phyloP scores from a whole-genome alignment of 1,140 invertebrate genomes.

The Drosophila kurseongensis region DNA sequence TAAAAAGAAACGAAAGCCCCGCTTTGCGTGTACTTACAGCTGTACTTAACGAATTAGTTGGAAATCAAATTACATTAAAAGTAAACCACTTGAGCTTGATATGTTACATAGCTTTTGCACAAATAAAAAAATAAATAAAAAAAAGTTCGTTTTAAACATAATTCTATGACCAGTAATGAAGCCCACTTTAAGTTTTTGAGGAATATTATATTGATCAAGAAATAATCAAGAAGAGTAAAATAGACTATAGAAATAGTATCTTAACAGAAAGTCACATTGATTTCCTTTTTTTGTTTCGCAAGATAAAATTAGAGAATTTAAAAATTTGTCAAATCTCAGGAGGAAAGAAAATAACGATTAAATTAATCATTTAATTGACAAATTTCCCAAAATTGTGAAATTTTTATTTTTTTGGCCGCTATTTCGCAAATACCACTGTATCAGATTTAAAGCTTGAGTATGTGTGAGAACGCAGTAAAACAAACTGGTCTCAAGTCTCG shows the following conservation, averaged over 20 bases:
- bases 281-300: background rate
- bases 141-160: no score
- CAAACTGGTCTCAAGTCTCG: constrained; percentile 66
- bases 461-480: constrained; percentile 55
- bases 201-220: no score
- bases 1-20: constrained; percentile 44
- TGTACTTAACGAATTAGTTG: background rate
- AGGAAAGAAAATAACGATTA: no score
- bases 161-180: no score
- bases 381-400: background rate
- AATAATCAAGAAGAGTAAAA: no score
- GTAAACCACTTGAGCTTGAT: background rate
- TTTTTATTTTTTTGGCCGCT: background rate
- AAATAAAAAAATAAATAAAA: no score
- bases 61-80: background rate
- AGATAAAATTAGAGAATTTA: background rate
- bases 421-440: constrained; percentile 12
- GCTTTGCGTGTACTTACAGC: constrained; percentile 6
- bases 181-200: no score
- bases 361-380: background rate
- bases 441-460: constrained; percentile 9
- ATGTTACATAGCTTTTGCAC: no score
- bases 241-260: no score
- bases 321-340: no score
- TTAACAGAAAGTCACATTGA: no score